Evolutionary conservation across 2,888 invertebrate genomes (phyloP), one percentile per base, ranked within the genome.

Genomic region (Tipula lateralis): DNA sequence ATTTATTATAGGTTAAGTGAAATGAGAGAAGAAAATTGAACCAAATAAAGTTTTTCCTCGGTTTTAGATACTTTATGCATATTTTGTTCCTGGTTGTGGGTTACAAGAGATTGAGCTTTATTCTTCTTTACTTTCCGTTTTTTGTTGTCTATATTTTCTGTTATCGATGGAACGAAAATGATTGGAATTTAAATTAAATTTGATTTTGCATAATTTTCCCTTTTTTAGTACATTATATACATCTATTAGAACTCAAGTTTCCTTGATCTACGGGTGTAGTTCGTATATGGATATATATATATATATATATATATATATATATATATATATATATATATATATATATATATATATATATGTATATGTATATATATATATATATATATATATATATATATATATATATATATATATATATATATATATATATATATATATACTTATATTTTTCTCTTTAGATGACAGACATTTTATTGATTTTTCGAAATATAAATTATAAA

Each of bases 131-230:
- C n/a, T n/a, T 12, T 66, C 19, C 66, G 7, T 66, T 24, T 66
- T 66, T 66, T 66, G 66, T 24, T 66, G 66, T 66, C 7, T 66
- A 3, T 9, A 1, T 66, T 66, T 66, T 66, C 12, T 66, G 24
- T 24, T 24, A 66, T 66, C 66, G 66, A 66, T 66, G 24, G 24
- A 66, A 24, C 24, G 66, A 9, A 66, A 24, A 66, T 66, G 66
- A 66, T 66, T 66, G 66, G 66, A 66, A 66, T 66, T 66, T 66
- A 66, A 66, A 66, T 66, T 66, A 66, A 66, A 66, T 66, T 66
- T 66, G 66, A 66, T 66, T 66, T 66, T 66, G 66, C 66, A 66
- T 66, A 66, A 50, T 50, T 50, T 50, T 16, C 44, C n/a, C 19
- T 50, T 66, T 44, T 66, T 66, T 66, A 66, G 66, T 66, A 66